Conservation (phyloP, 2,113 vertebrate genomes). For the Nerophis ophidion region DNA sequence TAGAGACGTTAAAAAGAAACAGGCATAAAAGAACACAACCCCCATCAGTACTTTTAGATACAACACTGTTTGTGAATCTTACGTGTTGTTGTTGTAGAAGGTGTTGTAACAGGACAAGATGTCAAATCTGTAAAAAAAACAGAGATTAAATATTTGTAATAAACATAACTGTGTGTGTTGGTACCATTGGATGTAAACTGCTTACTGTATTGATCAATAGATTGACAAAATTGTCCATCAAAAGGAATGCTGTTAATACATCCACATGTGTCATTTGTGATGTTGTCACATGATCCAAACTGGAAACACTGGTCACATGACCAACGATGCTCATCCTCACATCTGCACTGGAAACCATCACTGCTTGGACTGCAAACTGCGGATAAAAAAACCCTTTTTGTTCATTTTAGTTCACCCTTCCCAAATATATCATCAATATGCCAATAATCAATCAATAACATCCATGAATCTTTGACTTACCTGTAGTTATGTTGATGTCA, state of each 20-base stretch:
- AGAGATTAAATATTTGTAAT: too few species aligned
- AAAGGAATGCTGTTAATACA: conserved; percentile 35
- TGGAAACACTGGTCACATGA: conserved; percentile 33
- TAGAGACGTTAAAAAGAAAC: background rate
- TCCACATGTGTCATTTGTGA: conserved; percentile 32
- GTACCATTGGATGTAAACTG: too few species aligned
- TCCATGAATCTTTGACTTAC: too few species aligned
- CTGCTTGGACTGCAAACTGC: conserved; percentile 33
- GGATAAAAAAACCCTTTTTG: background rate
- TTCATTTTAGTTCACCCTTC: too few species aligned
- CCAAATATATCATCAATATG: too few species aligned
- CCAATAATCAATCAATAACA: too few species aligned
- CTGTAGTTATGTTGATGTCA: too few species aligned
- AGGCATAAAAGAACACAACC: background rate
- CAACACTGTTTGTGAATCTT: background rate
- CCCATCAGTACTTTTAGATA: background rate
- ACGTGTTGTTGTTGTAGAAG: too few species aligned
- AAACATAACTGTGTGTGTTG: too few species aligned
- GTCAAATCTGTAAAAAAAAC: conserved; percentile 15
- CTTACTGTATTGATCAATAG: background rate
- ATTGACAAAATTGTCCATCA: conserved; percentile 19
- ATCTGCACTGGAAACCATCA: conserved; percentile 35
- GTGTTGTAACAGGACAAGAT: conserved; percentile 14
- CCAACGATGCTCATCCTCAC: conserved; percentile 43
- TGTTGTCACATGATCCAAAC: conserved; percentile 35